Base-by-base conservation (phyloP, 2,888 invertebrate species). In the Taphrorychus bicolor region DNA sequence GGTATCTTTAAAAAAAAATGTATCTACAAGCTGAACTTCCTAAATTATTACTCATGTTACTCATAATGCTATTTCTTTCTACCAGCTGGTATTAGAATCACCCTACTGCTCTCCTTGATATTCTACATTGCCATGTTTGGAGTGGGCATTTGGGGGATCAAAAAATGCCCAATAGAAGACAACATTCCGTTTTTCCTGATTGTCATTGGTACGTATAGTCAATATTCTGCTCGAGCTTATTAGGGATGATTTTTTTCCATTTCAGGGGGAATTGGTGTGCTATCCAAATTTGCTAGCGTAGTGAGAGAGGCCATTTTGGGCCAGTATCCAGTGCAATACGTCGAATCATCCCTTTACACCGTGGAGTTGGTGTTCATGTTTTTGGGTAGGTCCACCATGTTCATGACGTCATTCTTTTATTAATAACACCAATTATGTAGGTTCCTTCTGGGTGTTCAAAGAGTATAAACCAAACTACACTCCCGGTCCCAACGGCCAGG, bases 161-260 rank as follows among this genome's bases (percentile, higher is more conserved):
- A 77, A 41, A 77, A 77, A 70, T 80, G 80, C 61, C 78, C 78
- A 18, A 76, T 75, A 9, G 72, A 78, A 18, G 74, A 77, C 21
- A 70, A 78, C 61, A 79, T 80, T 67, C 79, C 80, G 4, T 71
- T 80, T 18, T 80, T 78, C 57, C 66, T 80, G 16, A 74, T 79
- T 49, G 78, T 76, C 17, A 76, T 74, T 71, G 79, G 80, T 79
- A 65, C 16, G 2, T 16, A n/a, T n/a, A n/a, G n/a, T n/a, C n/a
- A n/a, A n/a, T n/a, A n/a, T n/a, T n/a, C n/a, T n/a, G n/a, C n/a
- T n/a, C n/a, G n/a, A n/a, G n/a, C n/a, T n/a, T n/a, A n/a, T n/a
- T n/a, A n/a, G n/a, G n/a, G n/a, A n/a, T n/a, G n/a, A n/a, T n/a
- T n/a, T n/a, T n/a, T n/a, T n/a, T n/a, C n/a, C n/a, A n/a, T n/a